These are phyloP conservation scores for Montipora foliosa DNA, from an alignment of 64 coral and sea anemone species.

Conservation along the genomic window DNA sequence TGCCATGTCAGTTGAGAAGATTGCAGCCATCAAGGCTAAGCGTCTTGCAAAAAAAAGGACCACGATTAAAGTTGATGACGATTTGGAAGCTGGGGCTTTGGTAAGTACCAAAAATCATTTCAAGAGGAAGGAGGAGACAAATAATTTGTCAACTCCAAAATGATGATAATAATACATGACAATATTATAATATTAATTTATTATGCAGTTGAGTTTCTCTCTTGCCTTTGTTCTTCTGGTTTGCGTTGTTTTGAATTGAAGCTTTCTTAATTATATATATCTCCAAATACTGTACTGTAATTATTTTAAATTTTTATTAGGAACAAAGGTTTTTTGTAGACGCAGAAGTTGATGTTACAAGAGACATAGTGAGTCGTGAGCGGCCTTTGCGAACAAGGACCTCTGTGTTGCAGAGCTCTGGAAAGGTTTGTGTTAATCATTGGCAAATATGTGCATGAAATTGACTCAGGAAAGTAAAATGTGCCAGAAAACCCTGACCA, in stretches of 20 bases:
- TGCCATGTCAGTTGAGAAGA: constrained; percentile 98
- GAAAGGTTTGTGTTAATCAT: constrained; percentile 75
- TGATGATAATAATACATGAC: no score
- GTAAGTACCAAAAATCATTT: constrained; percentile 50
- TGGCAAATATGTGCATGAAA: not conserved
- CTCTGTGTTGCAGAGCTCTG: constrained; percentile 93
- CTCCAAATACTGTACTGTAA: not conserved
- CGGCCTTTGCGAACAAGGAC: constrained; percentile 86
- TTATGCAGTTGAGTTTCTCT: not conserved
- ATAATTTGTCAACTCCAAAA: no score
- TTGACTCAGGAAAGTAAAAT: no score
- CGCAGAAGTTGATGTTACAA: constrained; percentile 98
- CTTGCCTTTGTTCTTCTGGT: not conserved
- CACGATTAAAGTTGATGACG: constrained; percentile 94
- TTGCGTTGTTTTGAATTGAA: not conserved
- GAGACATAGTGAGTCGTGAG: constrained; percentile 97
- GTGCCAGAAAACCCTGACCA: no score
- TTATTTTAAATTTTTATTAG: constrained; percentile 43
- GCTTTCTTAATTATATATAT: not conserved
- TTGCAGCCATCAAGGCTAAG: constrained; percentile 98
- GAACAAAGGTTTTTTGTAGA: constrained; percentile 97
- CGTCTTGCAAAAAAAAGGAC: constrained; percentile 97
- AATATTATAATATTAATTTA: no score
- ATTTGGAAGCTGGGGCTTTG: constrained; percentile 92
- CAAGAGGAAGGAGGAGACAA: not conserved